A percentile compares a stretch with the other conserved stretches of the same genome.
These are phyloP conservation scores for Micrastur ruficollis DNA, from an alignment of 2,797 vertebrate species.

Conservation along the genomic window DNA sequence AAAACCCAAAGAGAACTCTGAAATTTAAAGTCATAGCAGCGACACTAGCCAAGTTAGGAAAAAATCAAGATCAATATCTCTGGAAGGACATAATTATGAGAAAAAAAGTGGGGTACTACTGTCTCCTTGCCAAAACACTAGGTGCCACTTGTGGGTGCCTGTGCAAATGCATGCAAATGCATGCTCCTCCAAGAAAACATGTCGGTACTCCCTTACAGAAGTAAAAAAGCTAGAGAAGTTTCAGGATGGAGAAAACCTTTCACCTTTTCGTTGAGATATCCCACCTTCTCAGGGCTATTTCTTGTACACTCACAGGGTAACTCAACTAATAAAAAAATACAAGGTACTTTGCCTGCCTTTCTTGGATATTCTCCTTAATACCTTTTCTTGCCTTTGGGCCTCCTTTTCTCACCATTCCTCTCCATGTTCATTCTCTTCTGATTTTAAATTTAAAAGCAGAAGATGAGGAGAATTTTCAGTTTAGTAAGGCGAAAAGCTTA, in stretches of 20 bases:
- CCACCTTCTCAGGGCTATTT: neutral
- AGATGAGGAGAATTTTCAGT: neutral
- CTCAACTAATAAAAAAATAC: neutral
- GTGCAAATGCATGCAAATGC: fast-evolving
- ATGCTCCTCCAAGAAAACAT: neutral
- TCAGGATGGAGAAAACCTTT: neutral
- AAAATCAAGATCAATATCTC: neutral
- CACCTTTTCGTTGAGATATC: neutral
- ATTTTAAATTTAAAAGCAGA: neutral
- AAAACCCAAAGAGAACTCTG: neutral
- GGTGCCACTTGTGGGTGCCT: too few relatives aligned
- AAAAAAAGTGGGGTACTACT: neutral
- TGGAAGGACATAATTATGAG: neutral
- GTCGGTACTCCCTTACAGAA: neutral
- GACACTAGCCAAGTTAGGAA: neutral
- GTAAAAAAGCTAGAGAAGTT: neutral
- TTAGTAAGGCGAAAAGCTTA: neutral
- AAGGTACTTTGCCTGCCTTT: neutral
- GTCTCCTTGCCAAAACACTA: neutral
- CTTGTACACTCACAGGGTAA: neutral
- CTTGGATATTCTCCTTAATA: neutral
- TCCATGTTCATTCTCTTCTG: neutral
- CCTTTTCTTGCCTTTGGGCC: neutral
- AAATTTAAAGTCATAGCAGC: neutral
- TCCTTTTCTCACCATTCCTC: neutral